These are phyloP conservation scores for Dreissena polymorpha DNA, from an alignment of 1,140 invertebrate species.

Conservation along the genomic window DNA sequence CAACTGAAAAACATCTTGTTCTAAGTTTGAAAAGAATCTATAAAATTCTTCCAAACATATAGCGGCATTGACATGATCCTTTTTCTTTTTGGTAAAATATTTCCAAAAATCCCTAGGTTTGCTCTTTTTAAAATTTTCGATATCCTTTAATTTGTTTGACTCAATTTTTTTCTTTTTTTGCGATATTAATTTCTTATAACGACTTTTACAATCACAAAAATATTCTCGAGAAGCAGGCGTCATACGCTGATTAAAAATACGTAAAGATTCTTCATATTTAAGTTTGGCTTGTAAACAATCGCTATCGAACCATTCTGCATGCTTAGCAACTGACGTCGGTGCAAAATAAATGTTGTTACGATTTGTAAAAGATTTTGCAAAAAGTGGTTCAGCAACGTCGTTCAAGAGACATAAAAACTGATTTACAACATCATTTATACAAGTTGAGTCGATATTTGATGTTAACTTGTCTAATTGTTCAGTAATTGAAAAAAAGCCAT, in stretches of 20 bases:
- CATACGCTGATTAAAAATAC: not conserved
- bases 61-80: not conserved
- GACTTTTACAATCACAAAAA: no score
- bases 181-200: no score
- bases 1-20: no score
- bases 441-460: not conserved
- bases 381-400: not conserved
- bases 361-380: not conserved
- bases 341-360: no score
- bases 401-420: not conserved
- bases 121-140: no score
- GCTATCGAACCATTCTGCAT: not conserved
- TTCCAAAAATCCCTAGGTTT: not conserved
- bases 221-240: no score
- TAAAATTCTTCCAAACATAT: no score
- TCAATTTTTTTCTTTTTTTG: no score
- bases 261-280: not conserved
- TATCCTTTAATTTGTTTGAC: no score
- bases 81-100: not conserved
- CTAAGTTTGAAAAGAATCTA: no score
- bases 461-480: not conserved
- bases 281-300: not conserved
- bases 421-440: constrained; percentile 4
- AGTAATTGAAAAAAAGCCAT: not conserved
- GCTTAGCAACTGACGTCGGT: not conserved